Evolutionary conservation across 1,140 invertebrate species (phyloP).

Genomic region (Ectropis grisescens): DNA sequence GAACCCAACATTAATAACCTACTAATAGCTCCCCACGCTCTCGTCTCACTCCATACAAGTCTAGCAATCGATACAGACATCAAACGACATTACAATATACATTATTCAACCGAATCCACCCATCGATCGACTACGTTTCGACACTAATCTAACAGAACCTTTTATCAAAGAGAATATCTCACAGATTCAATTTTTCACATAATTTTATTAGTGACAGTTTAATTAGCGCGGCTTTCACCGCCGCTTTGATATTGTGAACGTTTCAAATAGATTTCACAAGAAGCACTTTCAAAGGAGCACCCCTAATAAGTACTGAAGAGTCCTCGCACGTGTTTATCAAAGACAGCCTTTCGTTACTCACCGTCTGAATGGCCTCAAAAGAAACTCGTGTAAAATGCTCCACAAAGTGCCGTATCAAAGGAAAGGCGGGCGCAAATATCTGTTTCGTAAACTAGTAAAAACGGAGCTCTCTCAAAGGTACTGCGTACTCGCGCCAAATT

Average conservation of each 20-base stretch:
- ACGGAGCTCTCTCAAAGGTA: slow-evolving; percentile 63
- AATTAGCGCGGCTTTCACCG: slow-evolving; percentile 64
- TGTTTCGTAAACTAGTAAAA: slow-evolving; percentile 70
- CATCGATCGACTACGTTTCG: too few relatives aligned
- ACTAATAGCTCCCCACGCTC: slow-evolving; percentile 31
- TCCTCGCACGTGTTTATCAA: slow-evolving; percentile 70
- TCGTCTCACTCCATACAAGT: too few relatives aligned
- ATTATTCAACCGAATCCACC: too few relatives aligned
- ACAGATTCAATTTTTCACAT: slow-evolving; percentile 54
- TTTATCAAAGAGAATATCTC: slow-evolving; percentile 27
- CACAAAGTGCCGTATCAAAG: slow-evolving; percentile 68
- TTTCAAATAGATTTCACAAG: slow-evolving; percentile 68
- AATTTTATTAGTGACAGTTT: slow-evolving; percentile 68
- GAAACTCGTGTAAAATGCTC: slow-evolving; percentile 69
- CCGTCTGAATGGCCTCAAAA: slow-evolving; percentile 69
- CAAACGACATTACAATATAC: too few relatives aligned
- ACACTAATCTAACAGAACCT: slow-evolving; percentile 16
- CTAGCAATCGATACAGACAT: too few relatives aligned
- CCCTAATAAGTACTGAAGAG: slow-evolving; percentile 70
- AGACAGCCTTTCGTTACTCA: slow-evolving; percentile 70
- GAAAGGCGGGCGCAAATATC: slow-evolving; percentile 67
- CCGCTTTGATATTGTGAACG: slow-evolving; percentile 63
- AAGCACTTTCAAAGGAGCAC: slow-evolving; percentile 67
- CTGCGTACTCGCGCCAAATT: slow-evolving; percentile 64
- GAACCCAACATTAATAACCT: slow-evolving; percentile 59